Percentiles rank a stretch among this genome's conserved stretches.
Evolutionary conservation across 2,797 vertebrate species (phyloP).

Genomic region (Hybognathus amarus): DNA sequence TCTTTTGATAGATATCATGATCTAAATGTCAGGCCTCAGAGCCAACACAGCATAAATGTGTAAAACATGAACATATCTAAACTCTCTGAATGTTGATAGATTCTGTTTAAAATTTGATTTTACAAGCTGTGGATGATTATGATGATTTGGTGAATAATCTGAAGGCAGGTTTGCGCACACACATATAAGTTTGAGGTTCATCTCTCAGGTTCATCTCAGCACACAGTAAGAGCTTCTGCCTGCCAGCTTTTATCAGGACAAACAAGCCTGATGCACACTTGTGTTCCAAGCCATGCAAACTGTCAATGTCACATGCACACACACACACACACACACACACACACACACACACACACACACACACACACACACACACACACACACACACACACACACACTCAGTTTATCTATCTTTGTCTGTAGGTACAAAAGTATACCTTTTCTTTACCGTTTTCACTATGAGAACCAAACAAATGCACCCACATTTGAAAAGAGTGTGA

Average conservation of each 20-base stretch:
- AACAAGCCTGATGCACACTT: conserved; percentile 69
- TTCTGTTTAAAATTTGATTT: neutral
- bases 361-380: neutral
- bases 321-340: too few species aligned
- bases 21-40: too few species aligned
- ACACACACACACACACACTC: neutral
- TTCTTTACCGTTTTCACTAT: too few species aligned
- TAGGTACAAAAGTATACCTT: too few species aligned
- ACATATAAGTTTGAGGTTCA: neutral
- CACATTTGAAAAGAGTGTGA: too few species aligned
- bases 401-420: too few species aligned
- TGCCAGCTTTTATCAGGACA: conserved; percentile 70
- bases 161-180: neutral
- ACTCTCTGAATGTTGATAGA: neutral
- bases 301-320: too few species aligned
- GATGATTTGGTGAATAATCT: neutral
- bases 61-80: neutral
- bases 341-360: too few species aligned
- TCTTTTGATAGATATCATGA: too few species aligned
- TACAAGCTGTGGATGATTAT: neutral
- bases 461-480: too few species aligned
- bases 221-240: conserved; percentile 64
- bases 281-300: conserved; percentile 70
- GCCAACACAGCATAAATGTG: too few species aligned
- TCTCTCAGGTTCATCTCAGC: conserved; percentile 57